phyloP scores from a whole-genome alignment of 2,888 invertebrate genomes.

The Chydorus sphaericus region DNA sequence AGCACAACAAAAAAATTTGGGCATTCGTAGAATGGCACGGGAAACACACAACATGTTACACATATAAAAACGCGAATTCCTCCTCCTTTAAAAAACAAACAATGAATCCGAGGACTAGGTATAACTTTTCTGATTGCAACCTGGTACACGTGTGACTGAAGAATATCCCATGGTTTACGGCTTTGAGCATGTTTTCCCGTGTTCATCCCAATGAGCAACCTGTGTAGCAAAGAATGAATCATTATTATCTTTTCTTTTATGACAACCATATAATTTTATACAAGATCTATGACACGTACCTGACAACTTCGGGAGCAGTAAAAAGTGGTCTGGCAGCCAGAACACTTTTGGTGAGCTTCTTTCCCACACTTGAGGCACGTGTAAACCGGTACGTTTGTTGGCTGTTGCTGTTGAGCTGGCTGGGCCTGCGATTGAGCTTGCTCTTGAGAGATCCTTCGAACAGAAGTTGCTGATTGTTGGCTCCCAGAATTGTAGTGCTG shows the following conservation, averaged over 20 bases:
- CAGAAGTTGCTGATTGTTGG: neutral
- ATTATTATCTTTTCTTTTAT: neutral
- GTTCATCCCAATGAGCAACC: constrained; percentile 3
- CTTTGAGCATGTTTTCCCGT: neutral
- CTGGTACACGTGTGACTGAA: too few species aligned
- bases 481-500: neutral
- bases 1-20: too few species aligned
- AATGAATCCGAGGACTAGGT: too few species aligned
- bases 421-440: neutral
- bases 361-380: neutral
- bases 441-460: neutral
- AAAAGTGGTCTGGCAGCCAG: neutral
- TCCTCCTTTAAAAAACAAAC: too few species aligned
- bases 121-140: too few species aligned
- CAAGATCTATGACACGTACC: neutral
- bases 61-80: too few species aligned
- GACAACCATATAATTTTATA: neutral
- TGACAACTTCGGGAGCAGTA: neutral
- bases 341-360: constrained; percentile 2
- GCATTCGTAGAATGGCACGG: too few species aligned
- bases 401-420: neutral
- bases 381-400: neutral
- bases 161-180: too few species aligned
- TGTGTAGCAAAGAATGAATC: neutral
- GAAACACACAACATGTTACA: too few species aligned